phyloP scores from a whole-genome alignment of 2,888 invertebrate genomes.

The Perizoma affinitatum region DNA sequence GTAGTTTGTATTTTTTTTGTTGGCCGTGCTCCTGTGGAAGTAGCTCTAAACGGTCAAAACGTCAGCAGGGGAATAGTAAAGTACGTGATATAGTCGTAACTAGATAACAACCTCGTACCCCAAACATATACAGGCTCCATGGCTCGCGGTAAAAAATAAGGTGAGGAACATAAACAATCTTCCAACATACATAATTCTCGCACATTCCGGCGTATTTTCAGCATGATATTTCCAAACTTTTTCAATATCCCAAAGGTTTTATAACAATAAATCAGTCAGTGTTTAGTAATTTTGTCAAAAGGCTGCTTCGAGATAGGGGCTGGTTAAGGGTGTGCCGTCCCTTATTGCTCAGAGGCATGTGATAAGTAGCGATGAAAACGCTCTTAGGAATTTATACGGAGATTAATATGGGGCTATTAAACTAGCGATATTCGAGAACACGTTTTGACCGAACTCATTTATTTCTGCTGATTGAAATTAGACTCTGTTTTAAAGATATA shows the following conservation, averaged over 20 bases:
- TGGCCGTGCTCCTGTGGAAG: too few relatives aligned
- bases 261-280: slow-evolving; percentile 29
- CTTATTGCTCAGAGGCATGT: slow-evolving; percentile 29
- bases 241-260: slow-evolving; percentile 19
- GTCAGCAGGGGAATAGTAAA: too few relatives aligned
- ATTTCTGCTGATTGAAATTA: background rate
- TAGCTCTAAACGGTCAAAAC: too few relatives aligned
- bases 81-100: too few relatives aligned
- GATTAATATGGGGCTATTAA: slow-evolving; percentile 26
- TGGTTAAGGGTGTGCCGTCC: slow-evolving; percentile 14
- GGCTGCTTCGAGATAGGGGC: slow-evolving; percentile 6
- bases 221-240: slow-evolving; percentile 12
- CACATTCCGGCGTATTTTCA: background rate
- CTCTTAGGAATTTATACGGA: slow-evolving; percentile 32
- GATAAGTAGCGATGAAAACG: slow-evolving; percentile 31
- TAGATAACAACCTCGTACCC: too few relatives aligned
- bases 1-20: too few relatives aligned
- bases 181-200: too few relatives aligned
- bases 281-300: slow-evolving; percentile 27
- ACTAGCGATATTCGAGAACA: slow-evolving; percentile 8
- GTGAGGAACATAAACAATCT: too few relatives aligned
- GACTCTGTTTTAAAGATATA: too few relatives aligned
- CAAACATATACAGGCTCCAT: too few relatives aligned
- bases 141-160: too few relatives aligned
- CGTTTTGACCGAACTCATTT: background rate